Evolutionary conservation across 2,888 invertebrate species (phyloP).

Genomic region (Dorcus hopei): DNA sequence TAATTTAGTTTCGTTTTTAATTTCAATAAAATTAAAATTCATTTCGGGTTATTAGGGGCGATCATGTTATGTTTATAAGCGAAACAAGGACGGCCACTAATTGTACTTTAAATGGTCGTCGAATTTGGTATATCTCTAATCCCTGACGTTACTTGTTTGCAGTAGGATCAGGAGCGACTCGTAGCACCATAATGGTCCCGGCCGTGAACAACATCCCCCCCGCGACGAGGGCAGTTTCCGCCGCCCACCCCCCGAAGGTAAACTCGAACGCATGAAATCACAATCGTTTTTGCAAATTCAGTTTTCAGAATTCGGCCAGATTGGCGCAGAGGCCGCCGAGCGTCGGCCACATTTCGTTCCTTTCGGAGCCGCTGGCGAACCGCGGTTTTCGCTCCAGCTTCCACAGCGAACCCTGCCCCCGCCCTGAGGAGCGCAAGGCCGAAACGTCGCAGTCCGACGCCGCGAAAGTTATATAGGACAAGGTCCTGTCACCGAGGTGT

Average conservation of each 20-base stretch:
- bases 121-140: neutral
- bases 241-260: conserved; percentile 4
- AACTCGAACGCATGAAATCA: no score
- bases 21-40: no score
- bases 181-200: conserved; percentile 35
- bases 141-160: conserved; percentile 21
- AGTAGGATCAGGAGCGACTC: conserved; percentile 41
- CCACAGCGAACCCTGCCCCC: conserved; percentile 38
- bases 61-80: no score
- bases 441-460: neutral
- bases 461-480: conserved; percentile 25
- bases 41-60: no score
- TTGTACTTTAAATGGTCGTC: no score
- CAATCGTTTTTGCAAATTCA: neutral
- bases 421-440: conserved; percentile 20
- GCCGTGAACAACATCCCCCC: conserved; percentile 33
- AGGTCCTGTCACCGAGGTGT: conserved; percentile 28
- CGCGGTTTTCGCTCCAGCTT: conserved; percentile 31
- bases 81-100: no score
- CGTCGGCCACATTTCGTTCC: conserved; percentile 32
- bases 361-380: conserved; percentile 27
- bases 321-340: conserved; percentile 26
- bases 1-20: no score
- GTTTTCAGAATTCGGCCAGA: conserved; percentile 4
- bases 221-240: conserved; percentile 24